Evolutionary conservation across 2,113 vertebrate genomes (phyloP).

Genomic region (Ictalurus furcatus): DNA sequence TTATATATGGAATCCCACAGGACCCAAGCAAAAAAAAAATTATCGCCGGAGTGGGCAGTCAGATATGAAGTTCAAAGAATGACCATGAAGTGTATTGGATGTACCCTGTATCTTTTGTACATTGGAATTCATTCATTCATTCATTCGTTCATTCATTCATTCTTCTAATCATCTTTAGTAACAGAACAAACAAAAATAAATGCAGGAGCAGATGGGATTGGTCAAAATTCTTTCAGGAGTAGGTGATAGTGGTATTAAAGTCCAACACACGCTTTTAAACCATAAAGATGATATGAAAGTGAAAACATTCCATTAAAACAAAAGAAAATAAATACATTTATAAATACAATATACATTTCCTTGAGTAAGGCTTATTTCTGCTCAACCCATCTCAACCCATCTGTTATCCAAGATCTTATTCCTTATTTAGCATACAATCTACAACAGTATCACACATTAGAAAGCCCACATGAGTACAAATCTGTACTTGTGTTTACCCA

Average conservation of each 20-base stretch:
- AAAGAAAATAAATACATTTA: neutral
- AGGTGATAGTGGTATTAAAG: neutral
- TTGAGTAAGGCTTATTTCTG: neutral
- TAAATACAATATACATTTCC: neutral
- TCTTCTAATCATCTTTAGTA: too few relatives aligned
- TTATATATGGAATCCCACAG: neutral
- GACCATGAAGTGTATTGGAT: neutral
- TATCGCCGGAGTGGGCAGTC: neutral
- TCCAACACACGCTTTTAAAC: neutral
- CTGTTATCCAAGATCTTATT: neutral
- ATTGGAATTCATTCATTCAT: neutral
- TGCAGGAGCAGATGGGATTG: neutral
- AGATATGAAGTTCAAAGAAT: neutral
- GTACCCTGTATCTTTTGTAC: neutral
- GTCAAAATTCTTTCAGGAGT: neutral
- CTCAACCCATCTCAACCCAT: neutral
- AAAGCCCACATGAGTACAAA: constrained; percentile 9
- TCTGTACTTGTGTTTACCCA: neutral
- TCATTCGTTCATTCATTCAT: neutral
- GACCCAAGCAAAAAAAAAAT: neutral
- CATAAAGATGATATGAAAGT: neutral
- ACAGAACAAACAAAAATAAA: neutral
- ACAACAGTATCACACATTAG: neutral
- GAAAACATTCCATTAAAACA: neutral
- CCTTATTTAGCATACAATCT: neutral